Percentiles rank a stretch among this genome's conserved stretches.
Evolutionary conservation across 1,140 invertebrate species (phyloP).

Genomic region (Scaptodrosophila lebanonensis): DNA sequence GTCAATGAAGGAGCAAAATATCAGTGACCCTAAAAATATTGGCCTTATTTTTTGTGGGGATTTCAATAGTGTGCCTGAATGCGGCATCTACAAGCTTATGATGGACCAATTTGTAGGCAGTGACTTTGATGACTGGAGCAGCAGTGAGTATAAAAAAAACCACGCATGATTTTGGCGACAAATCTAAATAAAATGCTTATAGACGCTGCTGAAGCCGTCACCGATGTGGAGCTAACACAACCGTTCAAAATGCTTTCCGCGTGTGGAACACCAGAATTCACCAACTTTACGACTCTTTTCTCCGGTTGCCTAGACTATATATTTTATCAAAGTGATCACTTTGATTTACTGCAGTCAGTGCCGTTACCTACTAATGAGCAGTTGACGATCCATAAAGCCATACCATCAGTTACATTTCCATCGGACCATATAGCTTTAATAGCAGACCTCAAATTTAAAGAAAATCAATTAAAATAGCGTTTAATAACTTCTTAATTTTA

Average conservation of each 20-base stretch:
- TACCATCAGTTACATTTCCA: constrained; percentile 92
- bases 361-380: constrained; percentile 88
- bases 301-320: constrained; percentile 95
- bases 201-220: constrained; percentile 83
- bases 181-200: constrained; percentile 38
- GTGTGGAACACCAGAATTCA: constrained; percentile 87
- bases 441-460: constrained; percentile 83
- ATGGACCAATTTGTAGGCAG: constrained; percentile 82
- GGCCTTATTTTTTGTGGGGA: constrained; percentile 86
- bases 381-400: constrained; percentile 82
- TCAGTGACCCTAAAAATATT: constrained; percentile 79
- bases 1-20: constrained; percentile 77
- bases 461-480: too few species aligned
- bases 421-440: constrained; percentile 95
- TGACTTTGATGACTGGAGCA: constrained; percentile 85
- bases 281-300: constrained; percentile 91
- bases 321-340: constrained; percentile 84
- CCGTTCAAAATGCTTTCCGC: constrained; percentile 83
- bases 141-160: constrained; percentile 81
- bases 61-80: constrained; percentile 91
- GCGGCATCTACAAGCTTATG: constrained; percentile 86
- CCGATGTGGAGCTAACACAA: constrained; percentile 81
- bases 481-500: too few species aligned
- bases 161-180: background rate
- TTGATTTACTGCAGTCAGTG: constrained; percentile 84